Evolutionary conservation across 2,888 invertebrate species (phyloP).

Genomic region (Druceiella hillmani): DNA sequence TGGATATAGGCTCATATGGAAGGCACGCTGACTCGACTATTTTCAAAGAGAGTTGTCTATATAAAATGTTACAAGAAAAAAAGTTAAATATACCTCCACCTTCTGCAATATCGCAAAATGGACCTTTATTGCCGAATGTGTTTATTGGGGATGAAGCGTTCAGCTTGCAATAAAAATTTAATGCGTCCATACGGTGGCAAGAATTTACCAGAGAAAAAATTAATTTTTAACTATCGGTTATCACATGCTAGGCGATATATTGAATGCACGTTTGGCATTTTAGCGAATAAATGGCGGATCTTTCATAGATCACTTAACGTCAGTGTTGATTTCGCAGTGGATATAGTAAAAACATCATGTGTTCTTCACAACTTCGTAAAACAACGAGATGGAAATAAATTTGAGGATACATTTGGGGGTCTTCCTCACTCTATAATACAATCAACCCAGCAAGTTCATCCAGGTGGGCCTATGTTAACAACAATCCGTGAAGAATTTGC

Average conservation of each 20-base stretch:
- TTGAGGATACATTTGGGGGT: too few relatives aligned
- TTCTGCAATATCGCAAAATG: conserved; percentile 15
- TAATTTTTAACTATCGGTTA: too few relatives aligned
- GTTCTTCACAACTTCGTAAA: too few relatives aligned
- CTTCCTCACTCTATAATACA: conserved; percentile 19
- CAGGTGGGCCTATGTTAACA: conserved; percentile 24
- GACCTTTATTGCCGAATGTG: conserved; percentile 16
- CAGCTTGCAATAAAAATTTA: conserved; percentile 19
- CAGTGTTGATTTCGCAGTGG: too few relatives aligned
- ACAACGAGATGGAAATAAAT: too few relatives aligned
- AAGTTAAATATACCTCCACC: conserved; percentile 19
- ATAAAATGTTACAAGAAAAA: conserved; percentile 17
- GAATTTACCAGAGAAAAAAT: conserved; percentile 13
- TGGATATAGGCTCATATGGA: conserved; percentile 22
- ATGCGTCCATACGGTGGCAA: conserved; percentile 19
- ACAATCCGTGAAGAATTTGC: conserved; percentile 25
- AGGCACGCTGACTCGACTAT: conserved; percentile 17
- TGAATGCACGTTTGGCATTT: too few relatives aligned
- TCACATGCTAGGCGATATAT: too few relatives aligned
- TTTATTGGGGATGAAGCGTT: conserved; percentile 21
- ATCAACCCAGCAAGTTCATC: conserved; percentile 22
- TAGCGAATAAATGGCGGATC: too few relatives aligned
- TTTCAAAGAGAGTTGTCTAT: conserved; percentile 20
- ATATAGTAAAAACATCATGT: too few relatives aligned
- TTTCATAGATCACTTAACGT: too few relatives aligned